Base-by-base conservation (phyloP, 2,888 invertebrate species). In the Epinotia ramella region DNA sequence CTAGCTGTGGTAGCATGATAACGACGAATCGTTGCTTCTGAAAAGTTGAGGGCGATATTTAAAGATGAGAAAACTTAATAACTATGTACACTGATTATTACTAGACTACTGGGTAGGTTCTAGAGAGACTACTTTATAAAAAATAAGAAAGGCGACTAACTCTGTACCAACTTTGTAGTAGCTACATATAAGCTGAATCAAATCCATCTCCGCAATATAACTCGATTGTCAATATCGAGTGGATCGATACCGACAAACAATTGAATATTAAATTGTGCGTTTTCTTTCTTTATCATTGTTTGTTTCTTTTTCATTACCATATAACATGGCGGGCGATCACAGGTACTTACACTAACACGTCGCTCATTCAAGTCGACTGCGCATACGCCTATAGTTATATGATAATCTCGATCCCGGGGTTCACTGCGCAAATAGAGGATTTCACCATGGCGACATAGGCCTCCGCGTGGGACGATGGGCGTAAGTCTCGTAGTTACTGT, bases 391-490 rank as follows among this genome's bases (percentile, higher is more conserved):
- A 46, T 69, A 60, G 46, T 60, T 69, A 24, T 69, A 69, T 69
- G 69, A 59, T 69, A 60, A 69, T 60, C 28, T n/a, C 20, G 69
- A 69, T 69, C 69, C 69, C 69, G 6, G 60, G 69, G 69, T 46
- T 69, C 69, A 69, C 24, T 60, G 24, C 44, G 16, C 44, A 68
- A 66, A 57, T 24, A 9, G 69, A 60, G 59, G 60, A 69, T 46
- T 60, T 60, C 5, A n/a, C 69, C n/a, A 18, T 69, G 46, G 46
- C 59, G 69, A 60, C 69, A 60, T 67, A 44, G 9, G 13, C 24
- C 46, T 28, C 33, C 18, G 12, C 7, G 6, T 24, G 12, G 24
- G n/a, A n/a, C 46, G 24, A 60, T 44, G 44, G 44, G 46, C 59
- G 57, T 69, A 60, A 44, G 46, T 24, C 9, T 24, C 46, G 46